These are phyloP conservation scores for Ephestia elutella DNA, from an alignment of 1,140 invertebrate species.

Conservation along the genomic window DNA sequence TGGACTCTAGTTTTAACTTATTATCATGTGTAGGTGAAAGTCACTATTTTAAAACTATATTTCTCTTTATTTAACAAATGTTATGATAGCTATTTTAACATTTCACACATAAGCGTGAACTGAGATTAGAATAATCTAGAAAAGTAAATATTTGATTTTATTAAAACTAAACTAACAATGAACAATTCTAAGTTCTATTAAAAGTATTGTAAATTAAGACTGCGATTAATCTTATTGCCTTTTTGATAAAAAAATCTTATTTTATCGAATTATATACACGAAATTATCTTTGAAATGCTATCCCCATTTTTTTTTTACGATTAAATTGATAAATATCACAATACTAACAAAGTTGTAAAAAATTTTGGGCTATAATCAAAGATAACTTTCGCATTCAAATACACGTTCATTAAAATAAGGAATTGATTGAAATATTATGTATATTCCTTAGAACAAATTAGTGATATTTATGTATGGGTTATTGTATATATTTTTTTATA, in stretches of 20 bases:
- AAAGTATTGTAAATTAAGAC: background rate
- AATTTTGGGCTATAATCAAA: no score
- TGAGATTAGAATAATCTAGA: no score
- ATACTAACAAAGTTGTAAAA: no score
- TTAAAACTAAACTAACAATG: background rate
- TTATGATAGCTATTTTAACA: no score
- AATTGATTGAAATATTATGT: slow-evolving; percentile 14
- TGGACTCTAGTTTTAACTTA: no score
- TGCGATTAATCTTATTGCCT: background rate
- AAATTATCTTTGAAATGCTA: no score
- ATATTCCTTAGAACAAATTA: slow-evolving; percentile 23
- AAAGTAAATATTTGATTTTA: background rate
- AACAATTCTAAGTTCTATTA: background rate
- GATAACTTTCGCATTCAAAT: background rate
- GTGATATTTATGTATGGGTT: slow-evolving; percentile 15
- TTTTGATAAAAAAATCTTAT: background rate
- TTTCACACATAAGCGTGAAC: no score
- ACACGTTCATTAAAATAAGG: background rate
- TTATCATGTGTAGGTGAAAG: no score
- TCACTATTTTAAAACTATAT: no score
- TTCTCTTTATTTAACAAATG: no score
- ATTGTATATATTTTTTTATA: slow-evolving; percentile 1
- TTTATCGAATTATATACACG: background rate
- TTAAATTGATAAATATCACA: no score
- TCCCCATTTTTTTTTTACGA: no score